phyloP scores from a whole-genome alignment of 2,797 vertebrate genomes.

The Columba guinea region DNA sequence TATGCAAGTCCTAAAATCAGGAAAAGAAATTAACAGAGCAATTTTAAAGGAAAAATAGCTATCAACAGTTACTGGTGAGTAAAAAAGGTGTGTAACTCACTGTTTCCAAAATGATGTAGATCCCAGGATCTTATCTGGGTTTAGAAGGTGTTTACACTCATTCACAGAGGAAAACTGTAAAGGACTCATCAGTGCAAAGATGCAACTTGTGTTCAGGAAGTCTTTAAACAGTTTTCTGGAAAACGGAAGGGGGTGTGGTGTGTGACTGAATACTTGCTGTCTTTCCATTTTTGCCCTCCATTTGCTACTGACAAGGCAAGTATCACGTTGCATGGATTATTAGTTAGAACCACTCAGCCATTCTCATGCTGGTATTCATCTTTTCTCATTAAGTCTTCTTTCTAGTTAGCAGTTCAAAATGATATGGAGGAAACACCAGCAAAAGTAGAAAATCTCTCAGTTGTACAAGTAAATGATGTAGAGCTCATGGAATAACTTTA shows the following conservation, averaged over 20 bases:
- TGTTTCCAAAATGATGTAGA: neutral
- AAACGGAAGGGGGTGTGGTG: fast-evolving
- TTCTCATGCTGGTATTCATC: neutral
- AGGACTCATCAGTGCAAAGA: neutral
- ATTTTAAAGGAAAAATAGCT: neutral
- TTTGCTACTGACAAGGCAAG: neutral
- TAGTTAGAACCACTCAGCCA: neutral
- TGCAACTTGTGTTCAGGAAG: neutral
- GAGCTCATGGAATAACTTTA: neutral
- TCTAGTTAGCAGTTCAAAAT: neutral
- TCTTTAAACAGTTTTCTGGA: neutral
- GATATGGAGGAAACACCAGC: neutral
- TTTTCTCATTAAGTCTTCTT: neutral
- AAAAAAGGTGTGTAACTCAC: neutral
- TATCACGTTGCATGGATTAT: neutral
- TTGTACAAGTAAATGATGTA: neutral
- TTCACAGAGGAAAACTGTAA: neutral
- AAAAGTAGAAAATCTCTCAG: neutral
- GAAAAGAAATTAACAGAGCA: neutral
- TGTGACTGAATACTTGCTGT: neutral
- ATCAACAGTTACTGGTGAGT: neutral
- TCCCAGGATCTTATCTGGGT: neutral
- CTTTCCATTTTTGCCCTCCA: neutral
- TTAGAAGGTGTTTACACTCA: neutral
- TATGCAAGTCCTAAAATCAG: neutral